These are phyloP conservation scores for Taeniopygia guttata DNA, from an alignment of 2,797 vertebrate species.

Conservation along the genomic window DNA sequence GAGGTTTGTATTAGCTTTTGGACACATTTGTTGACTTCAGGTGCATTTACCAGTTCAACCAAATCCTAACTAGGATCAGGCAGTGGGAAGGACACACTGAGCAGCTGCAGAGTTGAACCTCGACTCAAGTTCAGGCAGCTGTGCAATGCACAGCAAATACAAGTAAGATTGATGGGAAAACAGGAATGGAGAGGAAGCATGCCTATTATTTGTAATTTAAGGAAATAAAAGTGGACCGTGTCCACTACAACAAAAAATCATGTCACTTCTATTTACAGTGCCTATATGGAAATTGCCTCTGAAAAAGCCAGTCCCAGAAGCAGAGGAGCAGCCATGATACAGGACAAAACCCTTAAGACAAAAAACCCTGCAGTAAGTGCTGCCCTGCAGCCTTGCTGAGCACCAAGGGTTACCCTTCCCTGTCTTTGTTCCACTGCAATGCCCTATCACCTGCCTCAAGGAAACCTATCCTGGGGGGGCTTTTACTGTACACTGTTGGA, in stretches of 20 bases:
- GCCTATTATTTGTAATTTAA: neutral
- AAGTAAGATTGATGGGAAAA: slow-evolving; percentile 1
- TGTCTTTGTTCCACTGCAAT: neutral
- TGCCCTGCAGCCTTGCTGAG: neutral
- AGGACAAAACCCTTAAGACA: neutral
- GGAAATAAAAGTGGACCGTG: neutral
- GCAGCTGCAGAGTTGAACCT: slow-evolving; percentile 31
- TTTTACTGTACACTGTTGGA: no score
- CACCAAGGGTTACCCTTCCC: neutral
- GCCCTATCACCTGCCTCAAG: neutral
- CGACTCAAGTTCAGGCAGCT: slow-evolving; percentile 37
- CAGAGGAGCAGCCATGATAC: neutral
- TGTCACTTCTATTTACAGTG: neutral
- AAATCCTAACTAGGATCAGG: neutral
- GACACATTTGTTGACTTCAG: neutral
- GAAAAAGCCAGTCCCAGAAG: neutral
- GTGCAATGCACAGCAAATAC: neutral
- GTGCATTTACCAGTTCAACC: slow-evolving; percentile 10
- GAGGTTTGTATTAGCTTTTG: slow-evolving; percentile 9
- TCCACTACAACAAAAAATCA: neutral
- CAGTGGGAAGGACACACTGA: neutral
- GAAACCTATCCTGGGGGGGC: neutral
- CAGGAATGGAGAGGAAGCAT: neutral
- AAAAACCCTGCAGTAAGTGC: neutral
- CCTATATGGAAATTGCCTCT: neutral